These are phyloP conservation scores for Sitobion miscanthi DNA, from an alignment of 1,140 invertebrate species.

Conservation along the genomic window DNA sequence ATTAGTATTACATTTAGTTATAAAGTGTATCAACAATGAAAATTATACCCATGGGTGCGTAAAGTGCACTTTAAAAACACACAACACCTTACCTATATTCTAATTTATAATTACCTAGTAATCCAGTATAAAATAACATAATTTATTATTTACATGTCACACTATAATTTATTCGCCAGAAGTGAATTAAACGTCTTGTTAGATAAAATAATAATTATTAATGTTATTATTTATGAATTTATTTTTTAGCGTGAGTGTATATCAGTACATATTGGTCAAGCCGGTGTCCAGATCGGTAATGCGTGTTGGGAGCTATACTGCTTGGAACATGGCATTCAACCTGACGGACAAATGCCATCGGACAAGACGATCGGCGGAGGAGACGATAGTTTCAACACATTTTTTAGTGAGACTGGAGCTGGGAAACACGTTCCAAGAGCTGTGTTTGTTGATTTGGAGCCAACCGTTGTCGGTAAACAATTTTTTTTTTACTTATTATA, in stretches of 20 bases:
- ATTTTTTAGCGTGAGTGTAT: constrained; percentile 73
- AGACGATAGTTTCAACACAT: constrained; percentile 77
- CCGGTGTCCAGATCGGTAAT: constrained; percentile 78
- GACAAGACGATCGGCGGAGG: constrained; percentile 74
- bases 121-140: too few relatives aligned
- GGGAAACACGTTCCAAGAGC: constrained; percentile 71
- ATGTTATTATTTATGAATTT: neutral
- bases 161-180: neutral
- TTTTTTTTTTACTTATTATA: neutral
- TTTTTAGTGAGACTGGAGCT: constrained; percentile 64
- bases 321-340: constrained; percentile 87
- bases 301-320: constrained; percentile 82
- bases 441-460: constrained; percentile 74
- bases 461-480: constrained; percentile 68
- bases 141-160: neutral
- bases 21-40: too few relatives aligned
- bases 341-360: constrained; percentile 83
- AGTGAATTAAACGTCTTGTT: neutral
- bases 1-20: too few relatives aligned
- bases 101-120: too few relatives aligned
- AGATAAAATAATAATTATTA: neutral
- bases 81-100: too few relatives aligned
- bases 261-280: constrained; percentile 83
- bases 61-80: too few relatives aligned
- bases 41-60: too few relatives aligned